phyloP scores from a whole-genome alignment of 1,140 invertebrate genomes.

The Triops cancriformis region DNA sequence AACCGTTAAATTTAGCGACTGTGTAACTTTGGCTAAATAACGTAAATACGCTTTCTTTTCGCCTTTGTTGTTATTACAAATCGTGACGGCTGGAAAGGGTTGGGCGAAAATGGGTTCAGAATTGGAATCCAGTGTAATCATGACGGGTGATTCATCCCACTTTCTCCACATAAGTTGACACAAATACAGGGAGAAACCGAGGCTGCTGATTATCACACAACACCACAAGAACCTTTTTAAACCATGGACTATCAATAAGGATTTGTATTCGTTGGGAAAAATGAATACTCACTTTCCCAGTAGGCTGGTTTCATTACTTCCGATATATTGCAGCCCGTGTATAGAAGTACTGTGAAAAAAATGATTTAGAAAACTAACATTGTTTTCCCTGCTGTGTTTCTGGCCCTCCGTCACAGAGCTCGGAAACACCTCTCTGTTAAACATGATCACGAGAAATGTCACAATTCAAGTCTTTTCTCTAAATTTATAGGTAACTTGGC shows the following conservation, averaged over 20 bases:
- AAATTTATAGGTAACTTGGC: neutral
- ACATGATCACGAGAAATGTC: neutral
- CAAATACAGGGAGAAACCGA: neutral
- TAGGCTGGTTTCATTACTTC: neutral
- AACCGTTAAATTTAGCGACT: neutral
- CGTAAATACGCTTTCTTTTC: slow-evolving; percentile 33
- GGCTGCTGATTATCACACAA: neutral
- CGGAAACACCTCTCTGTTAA: neutral
- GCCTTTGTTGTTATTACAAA: slow-evolving; percentile 55
- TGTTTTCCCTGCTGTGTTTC: neutral
- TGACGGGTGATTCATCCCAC: slow-evolving; percentile 25
- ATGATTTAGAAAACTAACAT: neutral
- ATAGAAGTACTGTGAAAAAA: neutral
- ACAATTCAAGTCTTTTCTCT: neutral
- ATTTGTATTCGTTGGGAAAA: too few relatives aligned
- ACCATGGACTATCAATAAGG: too few relatives aligned
- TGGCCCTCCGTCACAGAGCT: neutral
- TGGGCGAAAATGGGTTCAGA: slow-evolving; percentile 59
- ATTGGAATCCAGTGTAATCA: slow-evolving; percentile 48
- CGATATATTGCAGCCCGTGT: neutral
- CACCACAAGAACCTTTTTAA: neutral
- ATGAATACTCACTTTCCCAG: neutral
- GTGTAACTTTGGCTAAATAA: neutral
- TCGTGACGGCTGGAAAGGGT: slow-evolving; percentile 58
- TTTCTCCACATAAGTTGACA: slow-evolving; percentile 21